Base-by-base conservation (phyloP, 2,888 invertebrate genomes). In the Autographa pulchrina region DNA sequence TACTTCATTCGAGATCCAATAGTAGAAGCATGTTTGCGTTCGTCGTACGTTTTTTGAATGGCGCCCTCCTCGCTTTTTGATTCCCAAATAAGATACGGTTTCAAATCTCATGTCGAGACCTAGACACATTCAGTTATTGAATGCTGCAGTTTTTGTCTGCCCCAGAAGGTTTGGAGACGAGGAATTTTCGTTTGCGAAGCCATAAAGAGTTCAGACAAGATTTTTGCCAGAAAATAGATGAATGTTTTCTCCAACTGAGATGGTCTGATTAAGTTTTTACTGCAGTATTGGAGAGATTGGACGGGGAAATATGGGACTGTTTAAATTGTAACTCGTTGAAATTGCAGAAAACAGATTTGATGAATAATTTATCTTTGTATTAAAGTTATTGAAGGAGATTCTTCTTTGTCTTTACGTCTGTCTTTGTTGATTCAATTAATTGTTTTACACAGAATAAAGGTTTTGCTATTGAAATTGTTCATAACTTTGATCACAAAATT, bases 71-170 rank as follows among this genome's bases (percentile, higher is more conserved):
- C 62, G 79, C 81, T 83, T 91, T 92, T 90, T 92, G 92, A 92
- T 92, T 90, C 85, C 82, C 89, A 92, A 93, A 92, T 89, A 91
- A 92, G 92, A 93, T 92, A 92, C 91, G 86, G 86, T 89, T 90
- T 91, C 90, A 90, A 87, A 91, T 90, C 89, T 87, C 87, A 76
- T 87, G 87, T 85, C 77, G 81, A 70, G 80, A 85, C 78, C 74
- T 67, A 64, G 80, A 75, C 79, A 77, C 80, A 81, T 79, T 82
- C 85, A 78, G 81, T 84, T 87, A 88, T 88, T 88, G 84, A 88
- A 87, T 88, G 86, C 85, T 77, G 79, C 43, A 43, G 69, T 81
- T 85, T 88, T 84, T 84, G 80, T 81, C 74, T 75, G 78, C 76
- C 70, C 72, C 65, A 77, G 68, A 81, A 79, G 62, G 74, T 80